These are phyloP conservation scores for Epizoanthus fatuus DNA, from an alignment of 92 coral and sea anemone genomes.

Conservation along the genomic window DNA sequence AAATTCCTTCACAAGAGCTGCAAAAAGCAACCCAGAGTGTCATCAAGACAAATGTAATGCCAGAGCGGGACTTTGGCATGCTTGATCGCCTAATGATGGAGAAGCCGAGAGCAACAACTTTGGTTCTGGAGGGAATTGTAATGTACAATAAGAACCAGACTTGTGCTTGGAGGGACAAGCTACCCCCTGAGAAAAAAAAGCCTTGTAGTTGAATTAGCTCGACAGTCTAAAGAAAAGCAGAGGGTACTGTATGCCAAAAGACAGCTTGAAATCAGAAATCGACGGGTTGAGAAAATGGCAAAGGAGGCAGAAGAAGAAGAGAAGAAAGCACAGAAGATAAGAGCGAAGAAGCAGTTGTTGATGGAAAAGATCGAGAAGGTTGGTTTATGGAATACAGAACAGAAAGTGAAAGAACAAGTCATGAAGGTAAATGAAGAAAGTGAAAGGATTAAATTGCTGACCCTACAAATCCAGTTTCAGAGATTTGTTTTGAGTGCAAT, in stretches of 20 bases:
- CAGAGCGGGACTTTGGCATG: conserved; percentile 46
- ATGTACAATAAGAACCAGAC: conserved; percentile 33
- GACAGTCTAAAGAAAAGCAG: conserved; percentile 34
- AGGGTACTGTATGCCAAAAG: background rate
- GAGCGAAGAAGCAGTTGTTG: conserved; percentile 37
- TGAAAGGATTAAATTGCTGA: background rate
- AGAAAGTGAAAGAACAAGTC: conserved; percentile 22
- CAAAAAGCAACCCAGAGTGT: conserved; percentile 12
- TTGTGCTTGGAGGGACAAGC: conserved; percentile 46
- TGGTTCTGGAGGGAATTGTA: conserved; percentile 33
- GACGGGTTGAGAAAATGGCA: conserved; percentile 6
- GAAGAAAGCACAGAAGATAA: conserved; percentile 34
- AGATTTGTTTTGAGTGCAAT: conserved; percentile 35
- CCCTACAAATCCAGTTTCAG: conserved; percentile 12
- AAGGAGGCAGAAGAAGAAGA: conserved; percentile 20
- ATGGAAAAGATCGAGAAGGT: conserved; percentile 40
- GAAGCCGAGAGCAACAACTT: conserved; percentile 33
- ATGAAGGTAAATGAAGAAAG: background rate
- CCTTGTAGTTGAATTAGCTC: background rate
- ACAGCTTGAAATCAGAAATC: conserved; percentile 7
- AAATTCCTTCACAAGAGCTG: background rate
- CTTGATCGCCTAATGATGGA: conserved; percentile 27
- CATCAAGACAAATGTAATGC: conserved; percentile 29
- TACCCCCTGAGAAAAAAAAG: conserved; percentile 12
- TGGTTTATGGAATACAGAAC: conserved; percentile 47